Percentiles rank a stretch among this genome's conserved stretches.
Evolutionary conservation across 2,113 vertebrate species (phyloP).

Genomic region (Neomonachus schauinslandi): DNA sequence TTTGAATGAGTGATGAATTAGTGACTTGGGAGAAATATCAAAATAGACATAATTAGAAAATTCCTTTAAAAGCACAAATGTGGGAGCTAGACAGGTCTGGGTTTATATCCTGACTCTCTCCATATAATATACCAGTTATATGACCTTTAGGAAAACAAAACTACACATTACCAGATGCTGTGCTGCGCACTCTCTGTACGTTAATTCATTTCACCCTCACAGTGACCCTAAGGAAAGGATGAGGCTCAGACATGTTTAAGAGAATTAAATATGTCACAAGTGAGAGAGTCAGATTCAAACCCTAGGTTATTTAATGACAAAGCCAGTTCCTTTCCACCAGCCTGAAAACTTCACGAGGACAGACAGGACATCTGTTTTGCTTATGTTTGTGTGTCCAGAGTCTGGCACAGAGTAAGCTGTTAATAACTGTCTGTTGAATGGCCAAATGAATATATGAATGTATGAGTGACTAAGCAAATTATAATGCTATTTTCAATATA

Average conservation of each 20-base stretch:
- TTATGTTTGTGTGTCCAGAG: background rate
- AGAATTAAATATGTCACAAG: background rate
- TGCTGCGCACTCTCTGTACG: accelerated
- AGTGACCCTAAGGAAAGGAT: background rate
- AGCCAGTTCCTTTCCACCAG: background rate
- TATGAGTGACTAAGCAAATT: background rate
- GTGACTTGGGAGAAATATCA: background rate
- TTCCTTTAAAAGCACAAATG: background rate
- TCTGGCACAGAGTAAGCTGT: background rate
- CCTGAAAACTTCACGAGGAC: background rate
- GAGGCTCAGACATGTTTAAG: background rate
- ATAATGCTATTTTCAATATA: background rate
- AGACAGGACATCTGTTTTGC: background rate
- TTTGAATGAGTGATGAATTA: constrained; percentile 3
- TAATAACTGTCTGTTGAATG: background rate
- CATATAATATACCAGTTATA: no score
- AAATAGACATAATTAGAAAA: background rate
- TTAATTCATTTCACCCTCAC: background rate
- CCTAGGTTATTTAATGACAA: background rate
- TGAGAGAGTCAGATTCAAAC: background rate
- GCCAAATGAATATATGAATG: background rate
- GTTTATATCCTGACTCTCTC: background rate
- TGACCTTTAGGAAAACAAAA: background rate
- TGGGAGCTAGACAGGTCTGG: background rate
- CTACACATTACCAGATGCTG: background rate